phyloP scores from a whole-genome alignment of 2,888 invertebrate species.

The Oligia latruncula region DNA sequence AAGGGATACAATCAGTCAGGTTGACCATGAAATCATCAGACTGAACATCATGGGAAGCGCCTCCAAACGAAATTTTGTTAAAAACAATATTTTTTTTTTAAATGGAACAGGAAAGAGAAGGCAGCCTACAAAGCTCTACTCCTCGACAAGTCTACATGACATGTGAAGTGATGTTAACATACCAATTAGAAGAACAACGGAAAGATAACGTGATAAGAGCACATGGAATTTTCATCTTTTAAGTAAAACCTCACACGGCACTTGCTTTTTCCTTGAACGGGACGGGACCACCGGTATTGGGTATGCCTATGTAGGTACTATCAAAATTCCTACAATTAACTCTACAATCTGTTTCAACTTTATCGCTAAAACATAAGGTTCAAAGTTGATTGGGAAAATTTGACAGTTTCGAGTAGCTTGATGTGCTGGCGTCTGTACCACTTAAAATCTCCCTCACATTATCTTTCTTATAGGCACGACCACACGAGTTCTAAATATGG shows the following conservation, averaged over 20 bases:
- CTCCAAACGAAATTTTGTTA: not conserved
- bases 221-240: not conserved
- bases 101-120: not conserved
- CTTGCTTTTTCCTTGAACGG: not conserved
- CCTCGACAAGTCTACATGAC: too few species aligned
- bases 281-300: not conserved
- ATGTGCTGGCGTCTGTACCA: not conserved
- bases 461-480: not conserved
- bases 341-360: too few species aligned
- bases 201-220: not conserved
- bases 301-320: not conserved
- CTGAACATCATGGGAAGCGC: not conserved
- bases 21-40: not conserved
- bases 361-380: too few species aligned
- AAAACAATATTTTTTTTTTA: rapidly evolving
- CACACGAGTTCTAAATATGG: not conserved
- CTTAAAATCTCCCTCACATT: slow-evolving; percentile 1
- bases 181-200: not conserved
- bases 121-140: not conserved
- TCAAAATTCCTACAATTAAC: too few species aligned
- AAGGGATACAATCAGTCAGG: not conserved
- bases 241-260: not conserved
- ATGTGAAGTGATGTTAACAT: not conserved
- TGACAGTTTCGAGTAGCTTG: too few species aligned
- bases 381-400: too few species aligned